phyloP scores from a whole-genome alignment of 64 coral and sea anemone genomes.

The Orbicella faveolata region DNA sequence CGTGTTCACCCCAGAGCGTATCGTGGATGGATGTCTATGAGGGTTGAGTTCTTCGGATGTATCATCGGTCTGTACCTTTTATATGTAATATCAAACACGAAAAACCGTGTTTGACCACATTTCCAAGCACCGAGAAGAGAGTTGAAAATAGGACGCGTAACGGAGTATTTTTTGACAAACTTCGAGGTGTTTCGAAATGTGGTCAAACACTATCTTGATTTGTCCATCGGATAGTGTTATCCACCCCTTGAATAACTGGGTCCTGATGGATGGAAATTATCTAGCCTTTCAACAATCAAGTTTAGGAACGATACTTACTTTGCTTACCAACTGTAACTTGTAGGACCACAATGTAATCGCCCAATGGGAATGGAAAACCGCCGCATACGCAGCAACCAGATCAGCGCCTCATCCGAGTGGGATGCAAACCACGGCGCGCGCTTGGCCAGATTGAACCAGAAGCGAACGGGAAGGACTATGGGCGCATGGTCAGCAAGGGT shows the following conservation, averaged over 20 bases:
- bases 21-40: conserved; percentile 71
- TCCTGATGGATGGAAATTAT: too few relatives aligned
- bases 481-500: conserved; percentile 55
- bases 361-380: conserved; percentile 73
- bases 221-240: too few relatives aligned
- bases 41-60: conserved; percentile 80
- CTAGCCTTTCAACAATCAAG: too few relatives aligned
- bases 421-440: conserved; percentile 58
- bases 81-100: too few relatives aligned
- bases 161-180: too few relatives aligned
- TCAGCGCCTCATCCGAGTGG: conserved; percentile 76
- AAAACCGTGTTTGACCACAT: too few relatives aligned
- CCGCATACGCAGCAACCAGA: conserved; percentile 53
- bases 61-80: conserved; percentile 37
- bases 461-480: conserved; percentile 3
- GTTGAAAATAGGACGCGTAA: too few relatives aligned
- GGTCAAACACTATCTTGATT: too few relatives aligned
- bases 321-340: neutral
- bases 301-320: too few relatives aligned
- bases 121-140: too few relatives aligned
- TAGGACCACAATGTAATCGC: conserved; percentile 45
- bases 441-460: conserved; percentile 43
- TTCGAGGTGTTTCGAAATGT: too few relatives aligned
- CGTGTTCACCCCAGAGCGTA: conserved; percentile 70
- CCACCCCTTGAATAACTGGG: too few relatives aligned